Percentiles rank a stretch among this genome's conserved stretches.
phyloP scores from a whole-genome alignment of 2,888 invertebrate species.

The Tinea trinotella region DNA sequence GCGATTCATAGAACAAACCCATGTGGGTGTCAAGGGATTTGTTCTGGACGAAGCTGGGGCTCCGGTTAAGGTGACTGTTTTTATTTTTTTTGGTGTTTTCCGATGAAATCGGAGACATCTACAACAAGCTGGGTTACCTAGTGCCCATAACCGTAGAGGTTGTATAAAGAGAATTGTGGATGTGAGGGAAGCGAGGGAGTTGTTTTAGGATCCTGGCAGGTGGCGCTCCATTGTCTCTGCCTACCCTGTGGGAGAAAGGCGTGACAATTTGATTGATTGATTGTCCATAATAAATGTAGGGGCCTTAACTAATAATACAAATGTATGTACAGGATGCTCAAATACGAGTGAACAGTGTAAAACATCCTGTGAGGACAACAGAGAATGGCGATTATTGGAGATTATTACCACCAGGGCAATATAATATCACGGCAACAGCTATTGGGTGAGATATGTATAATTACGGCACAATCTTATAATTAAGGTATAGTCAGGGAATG shows the following conservation, averaged over 20 bases:
- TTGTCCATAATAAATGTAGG: no score
- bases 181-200: no score
- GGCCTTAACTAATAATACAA: neutral
- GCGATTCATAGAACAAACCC: conserved; percentile 85
- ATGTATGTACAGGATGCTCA: conserved; percentile 73
- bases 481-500: no score
- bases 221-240: no score
- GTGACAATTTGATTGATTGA: no score
- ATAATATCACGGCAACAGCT: conserved; percentile 80
- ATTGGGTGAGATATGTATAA: conserved; percentile 73
- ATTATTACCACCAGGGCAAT: conserved; percentile 88
- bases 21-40: conserved; percentile 76
- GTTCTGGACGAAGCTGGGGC: conserved; percentile 75
- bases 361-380: conserved; percentile 85
- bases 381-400: conserved; percentile 95
- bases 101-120: no score
- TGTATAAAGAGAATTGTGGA: no score
- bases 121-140: no score
- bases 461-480: no score
- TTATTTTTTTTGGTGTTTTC: neutral
- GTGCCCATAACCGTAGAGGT: no score
- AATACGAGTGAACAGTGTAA: conserved; percentile 82
- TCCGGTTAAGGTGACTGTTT: conserved; percentile 73
- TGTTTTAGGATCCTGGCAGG: no score
- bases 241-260: no score